phyloP scores from a whole-genome alignment of 2,888 invertebrate genomes.

The Lochmaea capreae region DNA sequence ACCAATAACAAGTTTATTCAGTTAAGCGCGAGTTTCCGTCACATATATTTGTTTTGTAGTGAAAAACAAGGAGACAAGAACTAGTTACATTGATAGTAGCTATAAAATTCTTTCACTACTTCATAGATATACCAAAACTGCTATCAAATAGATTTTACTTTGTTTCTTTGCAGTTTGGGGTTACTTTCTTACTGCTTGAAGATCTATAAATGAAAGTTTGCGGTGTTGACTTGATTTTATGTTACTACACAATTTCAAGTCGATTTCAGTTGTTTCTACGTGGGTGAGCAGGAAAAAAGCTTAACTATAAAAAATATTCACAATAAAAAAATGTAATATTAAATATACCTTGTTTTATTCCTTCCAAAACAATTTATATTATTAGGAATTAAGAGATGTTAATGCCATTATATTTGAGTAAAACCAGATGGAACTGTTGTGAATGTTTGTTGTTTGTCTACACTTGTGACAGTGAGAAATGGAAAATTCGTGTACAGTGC shows the following conservation, averaged over 20 bases:
- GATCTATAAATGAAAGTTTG: neutral
- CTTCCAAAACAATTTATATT: too few species aligned
- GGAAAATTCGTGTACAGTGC: too few species aligned
- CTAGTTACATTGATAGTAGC: conserved; percentile 38
- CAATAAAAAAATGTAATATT: too few species aligned
- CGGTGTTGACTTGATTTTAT: neutral
- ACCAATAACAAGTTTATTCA: conserved; percentile 47
- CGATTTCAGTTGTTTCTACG: neutral
- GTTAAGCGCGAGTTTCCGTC: conserved; percentile 41
- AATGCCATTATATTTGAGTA: too few species aligned
- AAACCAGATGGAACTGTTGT: too few species aligned
- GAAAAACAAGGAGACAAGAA: conserved; percentile 35
- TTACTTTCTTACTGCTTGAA: neutral
- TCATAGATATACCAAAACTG: conserved; percentile 27
- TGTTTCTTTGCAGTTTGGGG: conserved; percentile 22
- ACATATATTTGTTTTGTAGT: conserved; percentile 39
- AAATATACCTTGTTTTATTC: too few species aligned
- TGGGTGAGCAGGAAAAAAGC: neutral
- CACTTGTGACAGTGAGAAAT: too few species aligned
- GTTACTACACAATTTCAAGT: neutral
- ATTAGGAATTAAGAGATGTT: too few species aligned
- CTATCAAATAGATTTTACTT: conserved; percentile 32
- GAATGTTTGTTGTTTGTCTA: too few species aligned
- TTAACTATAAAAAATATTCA: neutral
- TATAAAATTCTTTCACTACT: conserved; percentile 37